A percentile compares a stretch with the other conserved stretches of the same genome.
These are phyloP conservation scores for Limonius californicus DNA, from an alignment of 1,140 invertebrate genomes.

Conservation along the genomic window DNA sequence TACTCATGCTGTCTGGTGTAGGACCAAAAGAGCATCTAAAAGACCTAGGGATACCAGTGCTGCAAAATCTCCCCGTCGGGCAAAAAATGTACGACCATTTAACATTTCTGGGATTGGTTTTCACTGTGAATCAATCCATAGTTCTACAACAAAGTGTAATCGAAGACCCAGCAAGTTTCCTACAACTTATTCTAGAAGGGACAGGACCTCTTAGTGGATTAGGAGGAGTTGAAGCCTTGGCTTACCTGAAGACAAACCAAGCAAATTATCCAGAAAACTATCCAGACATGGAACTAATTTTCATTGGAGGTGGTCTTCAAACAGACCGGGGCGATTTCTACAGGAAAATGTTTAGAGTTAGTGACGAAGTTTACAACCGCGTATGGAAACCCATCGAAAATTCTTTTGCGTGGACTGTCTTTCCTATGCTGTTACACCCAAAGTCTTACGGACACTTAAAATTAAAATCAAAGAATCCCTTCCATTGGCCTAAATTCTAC, in stretches of 20 bases:
- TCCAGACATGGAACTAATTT: constrained; percentile 62
- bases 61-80: constrained; percentile 52
- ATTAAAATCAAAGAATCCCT: constrained; percentile 56
- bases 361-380: constrained; percentile 33
- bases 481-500: constrained; percentile 58
- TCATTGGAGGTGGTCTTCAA: constrained; percentile 43
- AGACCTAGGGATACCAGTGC: constrained; percentile 46
- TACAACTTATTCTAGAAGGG: constrained; percentile 33
- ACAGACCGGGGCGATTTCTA: constrained; percentile 39
- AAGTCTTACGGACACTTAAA: constrained; percentile 57
- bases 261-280: constrained; percentile 43
- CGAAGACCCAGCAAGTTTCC: constrained; percentile 3
- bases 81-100: constrained; percentile 56
- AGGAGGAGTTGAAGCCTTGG: constrained; percentile 53
- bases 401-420: constrained; percentile 18
- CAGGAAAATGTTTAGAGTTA: constrained; percentile 33
- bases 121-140: constrained; percentile 35
- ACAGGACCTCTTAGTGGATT: constrained; percentile 40
- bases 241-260: constrained; percentile 50
- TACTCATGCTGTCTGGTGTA: constrained; percentile 78
- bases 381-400: constrained; percentile 36
- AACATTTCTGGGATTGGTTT: constrained; percentile 43
- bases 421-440: constrained; percentile 70
- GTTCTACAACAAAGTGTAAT: constrained; percentile 1
- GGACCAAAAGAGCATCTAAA: constrained; percentile 61